These are phyloP conservation scores for Gallinago nigripennis DNA, from an alignment of 2,797 vertebrate species.

Conservation along the genomic window DNA sequence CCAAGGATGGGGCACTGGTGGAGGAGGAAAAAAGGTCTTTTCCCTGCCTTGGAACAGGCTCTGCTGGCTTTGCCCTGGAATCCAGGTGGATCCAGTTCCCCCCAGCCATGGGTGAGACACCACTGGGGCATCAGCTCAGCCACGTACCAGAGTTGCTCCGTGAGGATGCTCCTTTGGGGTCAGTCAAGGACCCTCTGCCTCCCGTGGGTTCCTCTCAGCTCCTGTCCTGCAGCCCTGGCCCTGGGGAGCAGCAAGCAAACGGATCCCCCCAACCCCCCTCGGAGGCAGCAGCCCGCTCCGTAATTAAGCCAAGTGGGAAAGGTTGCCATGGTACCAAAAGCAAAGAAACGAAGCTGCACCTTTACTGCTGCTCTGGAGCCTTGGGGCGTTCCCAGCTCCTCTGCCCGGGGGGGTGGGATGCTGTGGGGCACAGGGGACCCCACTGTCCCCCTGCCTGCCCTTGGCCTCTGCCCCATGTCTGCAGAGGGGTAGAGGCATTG, in stretches of 20 bases:
- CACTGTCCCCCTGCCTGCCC: fast-evolving
- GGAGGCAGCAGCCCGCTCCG: not conserved
- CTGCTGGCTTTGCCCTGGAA: not conserved
- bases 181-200: fast-evolving
- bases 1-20: not conserved
- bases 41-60: fast-evolving
- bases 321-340: constrained; percentile 57
- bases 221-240: not conserved
- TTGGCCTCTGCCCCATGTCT: fast-evolving
- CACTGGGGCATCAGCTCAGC: too few relatives aligned
- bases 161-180: not conserved
- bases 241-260: not conserved
- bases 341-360: not conserved
- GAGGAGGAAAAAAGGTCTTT: not conserved
- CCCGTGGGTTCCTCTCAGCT: fast-evolving
- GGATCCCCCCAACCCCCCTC: not conserved
- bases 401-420: not conserved
- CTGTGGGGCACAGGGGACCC: not conserved
- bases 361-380: not conserved
- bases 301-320: constrained; percentile 51
- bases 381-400: not conserved
- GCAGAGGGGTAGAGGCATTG: fast-evolving
- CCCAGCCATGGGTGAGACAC: too few relatives aligned
- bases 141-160: fast-evolving
- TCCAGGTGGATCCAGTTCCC: not conserved